phyloP scores from a whole-genome alignment of 2,113 vertebrate species.

The Formicarius rufipectus region DNA sequence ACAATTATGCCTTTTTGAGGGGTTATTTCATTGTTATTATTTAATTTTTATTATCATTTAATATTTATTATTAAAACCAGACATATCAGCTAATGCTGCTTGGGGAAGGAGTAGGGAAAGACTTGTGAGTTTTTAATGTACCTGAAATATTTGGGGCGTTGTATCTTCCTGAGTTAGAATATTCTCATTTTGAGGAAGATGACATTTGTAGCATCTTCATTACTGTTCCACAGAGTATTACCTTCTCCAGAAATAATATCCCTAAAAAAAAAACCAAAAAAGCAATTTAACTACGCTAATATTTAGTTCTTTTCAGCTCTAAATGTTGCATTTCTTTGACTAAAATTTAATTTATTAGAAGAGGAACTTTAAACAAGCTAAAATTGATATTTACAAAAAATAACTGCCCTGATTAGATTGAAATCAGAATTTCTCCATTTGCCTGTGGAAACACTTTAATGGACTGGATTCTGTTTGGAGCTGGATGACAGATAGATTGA shows the following conservation, averaged over 20 bases:
- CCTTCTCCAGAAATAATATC: neutral
- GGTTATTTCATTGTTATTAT: neutral
- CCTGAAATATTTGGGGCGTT: neutral
- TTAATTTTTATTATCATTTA: no score
- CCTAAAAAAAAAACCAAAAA: neutral
- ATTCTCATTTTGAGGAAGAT: neutral
- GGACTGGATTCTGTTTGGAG: slow-evolving; percentile 21
- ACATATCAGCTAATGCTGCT: neutral
- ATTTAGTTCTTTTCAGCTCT: neutral
- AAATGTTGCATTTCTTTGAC: neutral
- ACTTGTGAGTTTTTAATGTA: neutral
- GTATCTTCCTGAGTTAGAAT: neutral
- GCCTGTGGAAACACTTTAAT: slow-evolving; percentile 38
- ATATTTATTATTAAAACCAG: neutral
- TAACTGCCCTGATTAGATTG: slow-evolving; percentile 27
- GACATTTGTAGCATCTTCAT: neutral
- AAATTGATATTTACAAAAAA: slow-evolving; percentile 43
- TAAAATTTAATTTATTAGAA: neutral
- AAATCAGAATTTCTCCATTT: slow-evolving; percentile 53
- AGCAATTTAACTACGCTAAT: neutral
- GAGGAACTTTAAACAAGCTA: slow-evolving; percentile 30
- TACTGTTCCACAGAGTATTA: neutral
- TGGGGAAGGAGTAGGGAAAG: neutral
- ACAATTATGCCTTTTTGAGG: neutral
- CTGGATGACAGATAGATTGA: slow-evolving; percentile 53